These are phyloP conservation scores for Anabacerthia variegaticeps DNA, from an alignment of 2,797 vertebrate species.

Conservation along the genomic window DNA sequence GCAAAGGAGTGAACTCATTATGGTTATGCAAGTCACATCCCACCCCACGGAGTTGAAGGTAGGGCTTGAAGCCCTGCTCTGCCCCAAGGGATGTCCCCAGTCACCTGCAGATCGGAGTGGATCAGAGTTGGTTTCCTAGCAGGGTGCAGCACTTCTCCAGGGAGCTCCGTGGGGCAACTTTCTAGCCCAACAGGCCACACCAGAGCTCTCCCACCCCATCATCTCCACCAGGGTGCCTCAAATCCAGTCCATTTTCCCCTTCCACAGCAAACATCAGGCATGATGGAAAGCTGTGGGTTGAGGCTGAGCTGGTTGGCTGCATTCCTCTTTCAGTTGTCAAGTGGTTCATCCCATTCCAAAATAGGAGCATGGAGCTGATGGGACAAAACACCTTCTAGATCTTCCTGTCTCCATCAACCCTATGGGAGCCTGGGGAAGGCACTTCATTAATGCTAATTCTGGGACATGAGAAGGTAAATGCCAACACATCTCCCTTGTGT, in stretches of 20 bases:
- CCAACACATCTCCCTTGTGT: neutral
- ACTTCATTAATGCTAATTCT: neutral
- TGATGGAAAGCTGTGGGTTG: neutral
- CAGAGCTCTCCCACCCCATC: neutral
- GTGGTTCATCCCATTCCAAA: neutral
- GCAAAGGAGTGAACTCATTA: neutral
- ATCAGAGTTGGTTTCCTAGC: neutral
- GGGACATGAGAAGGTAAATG: neutral
- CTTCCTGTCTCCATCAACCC: fast-evolving
- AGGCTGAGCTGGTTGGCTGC: neutral
- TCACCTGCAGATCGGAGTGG: neutral
- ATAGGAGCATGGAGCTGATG: neutral
- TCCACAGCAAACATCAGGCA: neutral
- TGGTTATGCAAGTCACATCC: neutral
- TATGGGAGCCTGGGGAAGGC: neutral
- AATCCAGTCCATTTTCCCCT: neutral
- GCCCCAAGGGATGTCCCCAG: too few relatives aligned
- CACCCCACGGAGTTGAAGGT: neutral
- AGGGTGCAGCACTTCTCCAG: neutral
- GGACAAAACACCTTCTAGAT: neutral
- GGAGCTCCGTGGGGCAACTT: neutral
- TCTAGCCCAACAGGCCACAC: neutral
- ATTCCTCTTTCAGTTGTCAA: neutral
- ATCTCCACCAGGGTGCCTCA: neutral
- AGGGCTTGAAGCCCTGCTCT: neutral